Percentiles rank a stretch among this genome's conserved stretches.
phyloP scores from a whole-genome alignment of 2,113 vertebrate species.

The Promerops cafer region DNA sequence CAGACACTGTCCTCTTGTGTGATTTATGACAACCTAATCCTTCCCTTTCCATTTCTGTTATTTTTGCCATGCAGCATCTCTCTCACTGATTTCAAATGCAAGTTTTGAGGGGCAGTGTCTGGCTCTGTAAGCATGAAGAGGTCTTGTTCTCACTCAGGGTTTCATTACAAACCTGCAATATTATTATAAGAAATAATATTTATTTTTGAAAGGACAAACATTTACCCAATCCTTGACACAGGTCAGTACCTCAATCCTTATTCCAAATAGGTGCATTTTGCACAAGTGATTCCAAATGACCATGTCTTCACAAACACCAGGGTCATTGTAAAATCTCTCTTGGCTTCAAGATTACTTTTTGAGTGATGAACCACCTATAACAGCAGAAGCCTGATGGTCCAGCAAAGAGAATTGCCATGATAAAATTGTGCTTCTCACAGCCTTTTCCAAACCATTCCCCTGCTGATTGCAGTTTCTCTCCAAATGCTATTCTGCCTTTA shows the following conservation, averaged over 20 bases:
- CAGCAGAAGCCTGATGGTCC: neutral
- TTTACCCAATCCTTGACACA: neutral
- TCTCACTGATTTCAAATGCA: neutral
- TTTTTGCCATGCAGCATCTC: neutral
- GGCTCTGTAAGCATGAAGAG: neutral
- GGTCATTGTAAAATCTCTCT: neutral
- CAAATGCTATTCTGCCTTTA: neutral
- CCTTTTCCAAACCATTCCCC: neutral
- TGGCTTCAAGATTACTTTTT: neutral
- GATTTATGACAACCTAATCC: neutral
- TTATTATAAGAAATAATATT: neutral
- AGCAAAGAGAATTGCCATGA: neutral
- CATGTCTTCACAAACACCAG: neutral
- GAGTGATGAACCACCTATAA: neutral
- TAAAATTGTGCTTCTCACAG: neutral
- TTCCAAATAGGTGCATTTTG: neutral
- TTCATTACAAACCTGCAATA: neutral
- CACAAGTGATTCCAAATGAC: neutral
- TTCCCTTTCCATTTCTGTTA: neutral
- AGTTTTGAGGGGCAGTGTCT: neutral
- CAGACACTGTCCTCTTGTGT: neutral
- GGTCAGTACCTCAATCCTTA: neutral
- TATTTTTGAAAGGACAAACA: neutral
- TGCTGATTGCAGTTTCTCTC: neutral
- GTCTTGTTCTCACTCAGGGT: neutral